phyloP scores from a whole-genome alignment of 2,888 invertebrate genomes.

The Girardia tigrina region DNA sequence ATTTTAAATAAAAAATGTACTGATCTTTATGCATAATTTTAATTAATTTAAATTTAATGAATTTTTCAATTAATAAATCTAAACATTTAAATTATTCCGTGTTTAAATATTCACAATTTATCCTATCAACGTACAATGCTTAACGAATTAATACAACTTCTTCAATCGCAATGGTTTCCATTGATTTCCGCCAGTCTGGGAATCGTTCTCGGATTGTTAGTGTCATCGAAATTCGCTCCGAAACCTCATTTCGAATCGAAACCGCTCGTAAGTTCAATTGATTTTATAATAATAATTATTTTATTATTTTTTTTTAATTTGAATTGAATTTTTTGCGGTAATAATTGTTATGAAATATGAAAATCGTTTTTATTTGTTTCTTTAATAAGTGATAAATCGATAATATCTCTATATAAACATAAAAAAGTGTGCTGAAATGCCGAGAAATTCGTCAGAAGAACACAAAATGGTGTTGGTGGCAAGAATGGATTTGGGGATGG shows the following conservation, averaged over 20 bases:
- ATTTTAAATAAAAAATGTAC: too few species aligned
- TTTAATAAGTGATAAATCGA: background rate
- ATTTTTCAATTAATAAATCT: too few species aligned
- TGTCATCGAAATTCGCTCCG: background rate
- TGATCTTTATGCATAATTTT: too few species aligned
- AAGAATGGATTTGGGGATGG: slow-evolving; percentile 78
- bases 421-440: too few species aligned
- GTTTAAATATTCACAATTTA: background rate
- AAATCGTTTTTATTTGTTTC: background rate
- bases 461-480: slow-evolving; percentile 70
- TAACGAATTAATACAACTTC: background rate
- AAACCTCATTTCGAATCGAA: background rate
- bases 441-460: slow-evolving; percentile 40
- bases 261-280: too few species aligned
- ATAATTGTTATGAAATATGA: background rate
- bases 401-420: too few species aligned
- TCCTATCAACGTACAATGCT: too few species aligned
- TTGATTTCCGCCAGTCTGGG: background rate
- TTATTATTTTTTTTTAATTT: background rate
- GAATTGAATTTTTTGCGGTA: background rate
- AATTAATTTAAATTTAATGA: too few species aligned
- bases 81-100: background rate
- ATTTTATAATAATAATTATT: background rate
- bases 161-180: background rate
- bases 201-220: background rate